Evolutionary conservation across 2,113 vertebrate genomes (phyloP).

Genomic region (Noturus placidus): DNA sequence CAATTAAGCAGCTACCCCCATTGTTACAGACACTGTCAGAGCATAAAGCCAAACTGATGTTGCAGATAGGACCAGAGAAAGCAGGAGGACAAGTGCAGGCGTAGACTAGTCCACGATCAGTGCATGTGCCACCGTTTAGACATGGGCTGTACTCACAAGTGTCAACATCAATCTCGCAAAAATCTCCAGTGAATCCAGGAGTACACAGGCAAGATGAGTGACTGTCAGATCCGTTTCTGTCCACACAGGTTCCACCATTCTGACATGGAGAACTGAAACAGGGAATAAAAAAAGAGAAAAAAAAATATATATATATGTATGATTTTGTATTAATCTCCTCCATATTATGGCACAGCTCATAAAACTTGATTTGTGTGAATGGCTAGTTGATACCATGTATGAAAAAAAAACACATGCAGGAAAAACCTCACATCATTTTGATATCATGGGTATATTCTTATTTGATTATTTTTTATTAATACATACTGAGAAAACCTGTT

Average conservation of each 20-base stretch:
- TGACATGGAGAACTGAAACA: constrained; percentile 84
- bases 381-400: too few relatives aligned
- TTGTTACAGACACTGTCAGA: constrained; percentile 77
- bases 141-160: constrained; percentile 85
- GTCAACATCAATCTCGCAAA: constrained; percentile 81
- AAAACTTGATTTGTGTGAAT: not conserved
- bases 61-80: constrained; percentile 82
- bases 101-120: constrained; percentile 75
- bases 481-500: not conserved
- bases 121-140: constrained; percentile 83
- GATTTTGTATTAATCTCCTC: not conserved
- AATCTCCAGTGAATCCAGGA: constrained; percentile 82
- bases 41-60: constrained; percentile 67
- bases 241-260: constrained; percentile 85
- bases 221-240: constrained; percentile 71
- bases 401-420: too few relatives aligned
- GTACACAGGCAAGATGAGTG: constrained; percentile 82
- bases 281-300: not conserved
- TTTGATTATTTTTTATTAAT: not conserved
- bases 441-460: not conserved
- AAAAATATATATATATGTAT: not conserved
- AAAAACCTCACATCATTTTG: not conserved
- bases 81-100: constrained; percentile 79
- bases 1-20: constrained; percentile 77
- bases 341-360: not conserved